Base-by-base conservation (phyloP, 2,888 invertebrate species). In the Thereva nobilitata region DNA sequence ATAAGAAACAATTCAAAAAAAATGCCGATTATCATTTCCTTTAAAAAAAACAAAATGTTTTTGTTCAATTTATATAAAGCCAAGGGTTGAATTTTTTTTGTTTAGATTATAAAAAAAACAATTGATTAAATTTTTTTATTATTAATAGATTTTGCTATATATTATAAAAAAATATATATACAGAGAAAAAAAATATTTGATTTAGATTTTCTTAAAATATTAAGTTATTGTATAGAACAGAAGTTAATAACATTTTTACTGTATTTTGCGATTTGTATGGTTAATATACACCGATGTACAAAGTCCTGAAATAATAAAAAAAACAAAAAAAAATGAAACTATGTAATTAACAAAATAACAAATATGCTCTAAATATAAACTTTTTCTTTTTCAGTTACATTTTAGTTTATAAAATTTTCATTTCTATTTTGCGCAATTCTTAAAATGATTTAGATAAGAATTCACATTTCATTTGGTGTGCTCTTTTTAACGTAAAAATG, bases 241-340 rank as follows among this genome's bases (percentile, higher is more conserved):
- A 59, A 50, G 34, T 50, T 50, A 50, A 61, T 61, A 49, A 59
- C 44, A 37, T 49, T 59, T 50, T 61, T 61, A 50, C 50, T 50
- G 49, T 61, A 61, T 61, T 23, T 61, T 61, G 49, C 61, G 61
- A 61, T 61, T 61, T 61, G 61, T 61, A 61, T 61, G 61, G 41
- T 61, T 49, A 23, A 23, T 23, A 23, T 23, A 50, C 50, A 61
- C 49, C 50, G 61, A 61, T 61, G 61, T 61, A 61, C 61, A 61
- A 61, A 61, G 61, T 61, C 23, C 23, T 23, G 23, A 23, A 23
- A 23, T 23, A 23, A 23, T 49, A 61, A 59, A 59, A 59, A 45
- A 45, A 59, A 38, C 44, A 37, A 59, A 59, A 45, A 59, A 37
- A 47, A 57, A 61, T 50, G 41, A 50, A 59, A 61, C 49, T 41